These are phyloP conservation scores for Cyphomyrus discorhynchus DNA, from an alignment of 2,113 vertebrate genomes.

Conservation along the genomic window DNA sequence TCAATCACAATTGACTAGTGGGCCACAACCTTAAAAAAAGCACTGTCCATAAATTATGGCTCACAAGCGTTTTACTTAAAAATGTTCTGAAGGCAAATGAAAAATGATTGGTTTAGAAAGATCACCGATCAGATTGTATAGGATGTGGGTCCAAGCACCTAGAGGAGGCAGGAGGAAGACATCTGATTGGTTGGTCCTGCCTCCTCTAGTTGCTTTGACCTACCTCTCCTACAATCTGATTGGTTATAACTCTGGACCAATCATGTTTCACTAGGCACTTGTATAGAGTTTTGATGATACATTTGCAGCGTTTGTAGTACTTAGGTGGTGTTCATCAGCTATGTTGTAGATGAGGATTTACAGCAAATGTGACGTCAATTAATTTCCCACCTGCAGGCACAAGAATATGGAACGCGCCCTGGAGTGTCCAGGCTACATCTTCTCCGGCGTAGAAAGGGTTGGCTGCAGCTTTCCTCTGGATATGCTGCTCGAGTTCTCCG, in stretches of 20 bases:
- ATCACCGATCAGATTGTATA: too few relatives aligned
- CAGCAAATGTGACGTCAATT: not conserved
- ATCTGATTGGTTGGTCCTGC: too few relatives aligned
- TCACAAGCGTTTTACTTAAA: too few relatives aligned
- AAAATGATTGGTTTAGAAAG: too few relatives aligned
- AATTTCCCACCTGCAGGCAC: slow-evolving; percentile 57
- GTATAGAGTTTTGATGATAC: not conserved
- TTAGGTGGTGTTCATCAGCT: not conserved
- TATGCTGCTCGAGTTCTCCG: slow-evolving; percentile 61
- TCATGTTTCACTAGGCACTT: not conserved
- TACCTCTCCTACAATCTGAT: too few relatives aligned
- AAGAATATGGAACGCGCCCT: slow-evolving; percentile 41
- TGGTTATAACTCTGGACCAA: too few relatives aligned
- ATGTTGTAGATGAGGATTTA: not conserved
- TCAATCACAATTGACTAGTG: not conserved
- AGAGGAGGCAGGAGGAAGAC: too few relatives aligned
- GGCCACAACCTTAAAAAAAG: not conserved
- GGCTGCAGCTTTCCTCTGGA: slow-evolving; percentile 64
- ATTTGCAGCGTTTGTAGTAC: not conserved
- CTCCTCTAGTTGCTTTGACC: too few relatives aligned
- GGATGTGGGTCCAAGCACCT: too few relatives aligned
- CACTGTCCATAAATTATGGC: not conserved
- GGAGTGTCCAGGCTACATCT: slow-evolving; percentile 64
- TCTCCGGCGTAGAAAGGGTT: slow-evolving; percentile 21
- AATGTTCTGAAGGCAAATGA: too few relatives aligned